Evolutionary conservation across 2,888 invertebrate species (phyloP), one percentile per base, ranked within the genome.

Genomic region (Listrodromus nycthemerus): DNA sequence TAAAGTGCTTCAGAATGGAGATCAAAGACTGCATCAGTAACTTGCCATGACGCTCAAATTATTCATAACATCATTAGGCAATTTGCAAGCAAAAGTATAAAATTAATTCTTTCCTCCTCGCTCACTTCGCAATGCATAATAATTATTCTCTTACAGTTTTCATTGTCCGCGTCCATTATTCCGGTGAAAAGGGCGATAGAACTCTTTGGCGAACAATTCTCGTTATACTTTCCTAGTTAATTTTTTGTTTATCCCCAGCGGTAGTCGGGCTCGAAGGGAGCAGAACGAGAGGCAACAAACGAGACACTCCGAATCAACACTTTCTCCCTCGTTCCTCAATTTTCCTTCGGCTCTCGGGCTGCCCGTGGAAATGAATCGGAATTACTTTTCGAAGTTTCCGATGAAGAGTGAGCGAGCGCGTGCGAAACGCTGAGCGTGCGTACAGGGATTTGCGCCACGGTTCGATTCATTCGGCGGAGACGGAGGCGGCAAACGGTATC

Each of bases 381-480:
- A 90, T 90, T 91, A 89, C 88, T 88, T 89, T 89, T 86, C 86
- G 86, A 90, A 89, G 82, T 90, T 90, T 86, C 75, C 82, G 83
- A 88, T 84, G 87, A 89, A 86, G 86, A 81, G 45, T 19, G 75
- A 65, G 50, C 24, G 50, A 30, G 55, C 8, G 76, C 7, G 58
- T 41, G 55, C n/a, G 52, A 48, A 19, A 19, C 55, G 48, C 37
- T 13, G 78, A 50, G 82, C 78, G 65, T 41, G 61, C 27, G 24
- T 37, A 67, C 50, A 7, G 78, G 75, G 70, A 21, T 65, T 30
- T 24, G 45, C 41, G n/a, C 13, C 27, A 55, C 66, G 81, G 55
- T 63, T 58, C 66, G 52, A 58, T 67, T 58, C 48, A 10, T 37
- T 24, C 55, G 37, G 71, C 55, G 8, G 58, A 33, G 10, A 52